Percentiles rank a stretch among this genome's conserved stretches.
Conservation (phyloP, 2,797 vertebrate genomes). For the Microhierax caerulescens region DNA sequence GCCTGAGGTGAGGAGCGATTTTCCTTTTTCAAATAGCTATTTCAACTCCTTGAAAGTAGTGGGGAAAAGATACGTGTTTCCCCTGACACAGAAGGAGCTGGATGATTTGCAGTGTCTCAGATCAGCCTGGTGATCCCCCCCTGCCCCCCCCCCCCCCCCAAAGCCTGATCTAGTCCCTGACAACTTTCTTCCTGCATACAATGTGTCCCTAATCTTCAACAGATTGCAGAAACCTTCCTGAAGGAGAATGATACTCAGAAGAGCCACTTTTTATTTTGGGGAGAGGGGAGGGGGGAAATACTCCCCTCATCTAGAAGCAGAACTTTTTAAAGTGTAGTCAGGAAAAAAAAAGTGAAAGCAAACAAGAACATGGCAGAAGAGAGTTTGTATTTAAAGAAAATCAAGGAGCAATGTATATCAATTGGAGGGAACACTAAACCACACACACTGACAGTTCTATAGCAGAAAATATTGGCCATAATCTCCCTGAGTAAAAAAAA, state of each 20-base stretch:
- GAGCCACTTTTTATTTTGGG: background rate
- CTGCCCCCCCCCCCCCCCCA: too few species aligned
- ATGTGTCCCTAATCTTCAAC: background rate
- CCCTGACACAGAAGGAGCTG: background rate
- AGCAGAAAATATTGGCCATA: background rate
- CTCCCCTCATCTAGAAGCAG: background rate
- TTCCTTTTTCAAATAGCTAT: slow-evolving; percentile 2
- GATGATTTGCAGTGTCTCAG: background rate
- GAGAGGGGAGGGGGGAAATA: background rate
- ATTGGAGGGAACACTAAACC: background rate
- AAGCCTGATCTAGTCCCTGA: background rate
- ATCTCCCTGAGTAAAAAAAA: background rate
- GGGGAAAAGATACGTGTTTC: background rate
- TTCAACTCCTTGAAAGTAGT: background rate
- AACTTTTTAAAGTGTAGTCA: background rate
- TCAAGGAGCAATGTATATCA: background rate
- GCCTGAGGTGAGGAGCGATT: background rate
- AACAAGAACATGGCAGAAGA: background rate
- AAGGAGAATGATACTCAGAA: background rate
- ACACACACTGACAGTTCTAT: background rate
- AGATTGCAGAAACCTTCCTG: background rate
- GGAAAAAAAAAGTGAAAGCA: background rate
- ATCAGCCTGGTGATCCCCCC: background rate
- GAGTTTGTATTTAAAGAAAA: background rate
- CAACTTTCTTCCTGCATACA: background rate